Base-by-base conservation (phyloP, 2,113 vertebrate genomes). In the Microcebus griseorufus region DNA sequence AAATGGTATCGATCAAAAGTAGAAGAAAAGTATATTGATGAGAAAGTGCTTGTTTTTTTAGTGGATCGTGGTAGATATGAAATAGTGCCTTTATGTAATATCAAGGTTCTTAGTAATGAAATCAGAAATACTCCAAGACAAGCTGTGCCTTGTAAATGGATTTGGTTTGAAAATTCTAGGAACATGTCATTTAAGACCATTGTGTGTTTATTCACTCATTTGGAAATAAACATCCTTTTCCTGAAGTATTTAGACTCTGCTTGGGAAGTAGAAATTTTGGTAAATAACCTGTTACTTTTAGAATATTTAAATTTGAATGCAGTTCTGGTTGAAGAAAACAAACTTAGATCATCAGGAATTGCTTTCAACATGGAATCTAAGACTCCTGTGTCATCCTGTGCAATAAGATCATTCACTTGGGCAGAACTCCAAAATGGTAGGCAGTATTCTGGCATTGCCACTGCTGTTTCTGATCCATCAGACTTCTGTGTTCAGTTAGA, bases 401-500 rank as follows among this genome's bases (percentile, higher is more conserved):
- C 65, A 39, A 37, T 94, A 45, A 73, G 95, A 99, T 51, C 90
- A 14, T 18, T 98, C 91, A 75, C 67, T 6, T 98, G 99, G 94
- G 92, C 58, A 9, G 95, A 98, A 5, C 80, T 99, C 45, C 94
- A 98, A n/a, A 96, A 86, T 11, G 97, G 98, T 88, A 92, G 88
- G 22, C 97, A 16, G 0, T 99, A 99, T 89, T 69, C 29, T 37
- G 99, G 98, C 5, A 99, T 98, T 96, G 98, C 98, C 37, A 98
- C 98, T 65, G 97, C 98, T 39, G 96, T 99, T 93, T 98, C 93
- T 27, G 99, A 99, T 82, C 99, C 99, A 48, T 99, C 97, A 0
- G 96, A 99, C n/a, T 99, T 99, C 93, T 98, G 81, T 7, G 42
- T 99, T 69, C 98, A 99, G 76, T 98, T 99, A 75, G 98, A 99